Percentiles rank a stretch among this genome's conserved stretches.
These are phyloP conservation scores for Acanthurus lineatus DNA, from an alignment of 2,797 vertebrate species.

Conservation along the genomic window DNA sequence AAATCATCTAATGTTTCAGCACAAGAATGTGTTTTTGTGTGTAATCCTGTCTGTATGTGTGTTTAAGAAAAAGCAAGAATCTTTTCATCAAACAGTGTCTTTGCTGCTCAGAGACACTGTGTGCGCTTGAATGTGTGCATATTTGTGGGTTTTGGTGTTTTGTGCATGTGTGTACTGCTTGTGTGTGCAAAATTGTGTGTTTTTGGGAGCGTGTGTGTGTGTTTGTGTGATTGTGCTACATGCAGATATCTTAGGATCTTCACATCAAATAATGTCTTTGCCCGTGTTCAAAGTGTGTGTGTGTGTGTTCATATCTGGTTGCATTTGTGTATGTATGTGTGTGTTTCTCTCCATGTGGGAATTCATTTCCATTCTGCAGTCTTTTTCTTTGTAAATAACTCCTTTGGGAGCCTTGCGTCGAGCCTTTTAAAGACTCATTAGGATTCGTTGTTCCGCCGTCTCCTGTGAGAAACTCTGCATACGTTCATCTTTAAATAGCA, in stretches of 20 bases:
- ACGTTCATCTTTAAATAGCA: slow-evolving; percentile 29
- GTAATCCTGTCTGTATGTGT: not conserved
- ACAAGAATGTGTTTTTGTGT: not conserved
- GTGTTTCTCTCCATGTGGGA: slow-evolving; percentile 30
- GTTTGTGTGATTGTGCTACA: not conserved
- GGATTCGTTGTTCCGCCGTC: slow-evolving; percentile 31
- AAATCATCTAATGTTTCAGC: not conserved
- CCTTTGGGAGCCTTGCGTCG: slow-evolving; percentile 43
- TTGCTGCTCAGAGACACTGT: not conserved
- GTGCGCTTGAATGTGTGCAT: no score
- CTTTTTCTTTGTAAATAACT: slow-evolving; percentile 28
- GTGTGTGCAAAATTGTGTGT: not conserved
- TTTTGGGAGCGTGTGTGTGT: not conserved
- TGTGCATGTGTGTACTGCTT: not conserved
- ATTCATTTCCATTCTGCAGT: slow-evolving; percentile 32
- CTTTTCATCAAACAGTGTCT: slow-evolving; percentile 11
- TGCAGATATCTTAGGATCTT: slow-evolving; percentile 16
- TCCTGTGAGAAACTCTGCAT: slow-evolving; percentile 19
- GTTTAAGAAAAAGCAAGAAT: not conserved
- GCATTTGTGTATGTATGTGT: not conserved
- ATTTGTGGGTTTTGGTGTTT: no score
- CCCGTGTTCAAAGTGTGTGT: slow-evolving; percentile 21
- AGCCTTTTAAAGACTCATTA: slow-evolving; percentile 57
- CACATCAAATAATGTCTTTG: slow-evolving; percentile 38
- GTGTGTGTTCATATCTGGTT: not conserved